Percentiles rank a stretch among this genome's conserved stretches.
phyloP scores from a whole-genome alignment of 1,140 invertebrate species.

The Drosophila kepulauana region DNA sequence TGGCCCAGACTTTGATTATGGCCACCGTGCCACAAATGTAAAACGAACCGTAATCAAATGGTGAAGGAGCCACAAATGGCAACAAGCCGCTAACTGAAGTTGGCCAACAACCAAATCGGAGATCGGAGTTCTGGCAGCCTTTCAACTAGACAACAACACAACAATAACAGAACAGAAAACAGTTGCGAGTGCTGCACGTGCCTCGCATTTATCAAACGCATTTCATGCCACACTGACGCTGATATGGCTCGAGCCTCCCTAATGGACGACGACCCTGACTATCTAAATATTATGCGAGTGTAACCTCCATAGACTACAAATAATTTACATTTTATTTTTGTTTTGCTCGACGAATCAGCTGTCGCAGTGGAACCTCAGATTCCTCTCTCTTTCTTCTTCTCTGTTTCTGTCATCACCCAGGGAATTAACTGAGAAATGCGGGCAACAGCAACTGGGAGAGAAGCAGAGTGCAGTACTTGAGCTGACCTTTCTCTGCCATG shows the following conservation, averaged over 20 bases:
- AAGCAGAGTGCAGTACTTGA: constrained; percentile 28
- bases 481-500: constrained; percentile 46
- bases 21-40: constrained; percentile 10
- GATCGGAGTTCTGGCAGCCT: constrained; percentile 15
- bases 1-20: constrained; percentile 26
- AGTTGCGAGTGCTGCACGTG: constrained; percentile 39
- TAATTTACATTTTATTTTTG: constrained; percentile 53
- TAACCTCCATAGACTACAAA: constrained; percentile 32
- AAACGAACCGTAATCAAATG: constrained; percentile 30
- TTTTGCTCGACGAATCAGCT: constrained; percentile 35
- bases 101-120: constrained; percentile 31
- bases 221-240: constrained; percentile 54
- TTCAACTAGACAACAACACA: constrained; percentile 24
- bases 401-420: not conserved
- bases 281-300: constrained; percentile 40
- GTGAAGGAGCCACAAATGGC: constrained; percentile 11
- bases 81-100: constrained; percentile 24
- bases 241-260: constrained; percentile 22
- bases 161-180: too few relatives aligned
- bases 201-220: constrained; percentile 62
- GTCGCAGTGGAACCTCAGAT: constrained; percentile 14
- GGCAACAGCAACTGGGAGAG: not conserved
- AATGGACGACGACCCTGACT: constrained; percentile 47
- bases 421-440: constrained; percentile 8
- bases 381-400: not conserved